Evolutionary conservation across 1,140 invertebrate species (phyloP), one percentile per base, ranked within the genome.

Genomic region (Intoshia linei): DNA sequence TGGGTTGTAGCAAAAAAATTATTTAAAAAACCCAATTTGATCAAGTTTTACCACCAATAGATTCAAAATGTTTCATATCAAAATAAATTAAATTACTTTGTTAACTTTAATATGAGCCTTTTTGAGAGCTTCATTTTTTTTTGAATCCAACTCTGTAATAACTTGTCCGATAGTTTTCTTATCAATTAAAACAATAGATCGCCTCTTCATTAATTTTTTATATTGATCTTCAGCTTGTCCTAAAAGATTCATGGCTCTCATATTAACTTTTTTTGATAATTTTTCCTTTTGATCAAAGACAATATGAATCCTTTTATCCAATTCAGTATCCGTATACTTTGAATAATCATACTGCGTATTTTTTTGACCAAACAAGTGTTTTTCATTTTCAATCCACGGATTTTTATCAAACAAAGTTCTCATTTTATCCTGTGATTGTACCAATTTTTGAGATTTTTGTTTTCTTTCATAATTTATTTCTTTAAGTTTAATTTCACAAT

Each of bases 201-300:
- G 71, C 43, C 75, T 79, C 17, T 68, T 66, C 50, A 73, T 59
- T 29, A 78, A 62, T 44, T 76, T 71, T 45, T 69, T 66, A 51
- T 71, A 79, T 57, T 72, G 66, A 51, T 79, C 74, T 57, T 81
- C 74, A 51, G 78, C 73, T 47, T 72, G 70, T 23, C 68, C 71
- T 30, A 81, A 62, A 48, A 78, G 65, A 51, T 68, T 71, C 61
- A 81, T 76, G 4, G 77, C 75, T 45, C 73, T 64, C 38, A 71
- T 67, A 53, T 83, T 83, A 4, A 84, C 69, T 43, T 63, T 70
- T 42, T 71, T 65, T 20, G 69, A 67, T 44, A 84, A 61, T 52
- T 69, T 69, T 34, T 72, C 68, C 39, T 69, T 68, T 2, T 61
- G 58, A 41, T 69, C 66, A 30, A 47, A 44, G 11, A 76, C 51